Percentiles rank a stretch among this genome's conserved stretches.
phyloP scores from a whole-genome alignment of 1,140 invertebrate genomes.

The Drosophila murphyi region DNA sequence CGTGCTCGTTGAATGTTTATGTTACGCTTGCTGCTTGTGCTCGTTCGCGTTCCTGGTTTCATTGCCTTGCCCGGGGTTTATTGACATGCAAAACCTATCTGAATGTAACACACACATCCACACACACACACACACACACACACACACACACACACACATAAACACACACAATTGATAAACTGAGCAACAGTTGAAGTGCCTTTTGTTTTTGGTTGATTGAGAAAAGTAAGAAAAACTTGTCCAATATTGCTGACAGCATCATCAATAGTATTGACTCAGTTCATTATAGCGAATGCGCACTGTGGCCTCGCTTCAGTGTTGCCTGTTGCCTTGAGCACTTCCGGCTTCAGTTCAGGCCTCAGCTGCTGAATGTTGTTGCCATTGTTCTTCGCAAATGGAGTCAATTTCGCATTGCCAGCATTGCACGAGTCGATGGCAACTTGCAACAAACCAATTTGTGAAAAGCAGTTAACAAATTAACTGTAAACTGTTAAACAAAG shows the following conservation, averaged over 20 bases:
- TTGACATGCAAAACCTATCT: constrained; percentile 54
- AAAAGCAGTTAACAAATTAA: no score
- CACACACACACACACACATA: not conserved
- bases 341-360: constrained; percentile 8
- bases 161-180: not conserved
- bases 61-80: constrained; percentile 62
- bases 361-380: not conserved
- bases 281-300: not conserved
- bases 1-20: constrained; percentile 11
- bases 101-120: not conserved
- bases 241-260: not conserved
- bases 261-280: not conserved
- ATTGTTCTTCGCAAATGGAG: constrained; percentile 4
- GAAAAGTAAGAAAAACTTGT: no score
- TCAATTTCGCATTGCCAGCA: constrained; percentile 14
- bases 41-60: constrained; percentile 13
- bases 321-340: constrained; percentile 54
- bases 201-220: no score
- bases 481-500: not conserved
- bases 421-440: no score
- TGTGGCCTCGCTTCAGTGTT: constrained; percentile 21
- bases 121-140: not conserved
- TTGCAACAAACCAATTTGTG: no score
- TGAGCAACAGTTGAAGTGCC: not conserved
- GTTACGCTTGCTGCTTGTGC: constrained; percentile 14